Percentiles rank a stretch among this genome's conserved stretches.
Evolutionary conservation across 2,888 invertebrate genomes (phyloP).

Genomic region (Acleris emargana): DNA sequence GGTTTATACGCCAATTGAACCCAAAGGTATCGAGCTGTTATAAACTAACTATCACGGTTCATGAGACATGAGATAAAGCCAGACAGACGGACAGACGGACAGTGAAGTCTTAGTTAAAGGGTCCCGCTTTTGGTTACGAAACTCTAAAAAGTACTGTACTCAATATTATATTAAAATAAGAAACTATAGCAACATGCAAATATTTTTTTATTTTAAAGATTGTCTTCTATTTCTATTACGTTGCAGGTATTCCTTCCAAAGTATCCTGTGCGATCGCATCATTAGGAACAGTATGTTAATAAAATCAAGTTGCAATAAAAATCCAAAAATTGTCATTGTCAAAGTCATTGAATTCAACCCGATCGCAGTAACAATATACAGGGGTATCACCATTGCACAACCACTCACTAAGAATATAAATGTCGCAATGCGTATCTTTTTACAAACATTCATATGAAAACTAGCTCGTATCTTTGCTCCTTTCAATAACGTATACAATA

Average conservation of each 20-base stretch:
- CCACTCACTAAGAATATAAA: slow-evolving; percentile 8
- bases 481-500: not conserved
- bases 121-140: too few species aligned
- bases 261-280: slow-evolving; percentile 1
- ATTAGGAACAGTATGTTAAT: slow-evolving; percentile 3
- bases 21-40: too few species aligned
- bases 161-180: too few species aligned
- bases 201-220: too few species aligned
- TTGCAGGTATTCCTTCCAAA: slow-evolving; percentile 9
- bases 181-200: too few species aligned
- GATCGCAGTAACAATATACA: not conserved
- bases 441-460: not conserved
- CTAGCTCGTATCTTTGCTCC: not conserved
- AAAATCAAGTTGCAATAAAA: not conserved
- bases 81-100: too few species aligned
- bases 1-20: too few species aligned
- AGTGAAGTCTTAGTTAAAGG: too few species aligned
- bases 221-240: not conserved
- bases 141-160: too few species aligned
- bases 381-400: not conserved
- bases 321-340: not conserved
- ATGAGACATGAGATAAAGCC: too few species aligned
- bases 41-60: too few species aligned
- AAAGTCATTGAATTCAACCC: not conserved
- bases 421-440: not conserved